phyloP scores from a whole-genome alignment of 1,140 invertebrate species.

The Myzus persicae region DNA sequence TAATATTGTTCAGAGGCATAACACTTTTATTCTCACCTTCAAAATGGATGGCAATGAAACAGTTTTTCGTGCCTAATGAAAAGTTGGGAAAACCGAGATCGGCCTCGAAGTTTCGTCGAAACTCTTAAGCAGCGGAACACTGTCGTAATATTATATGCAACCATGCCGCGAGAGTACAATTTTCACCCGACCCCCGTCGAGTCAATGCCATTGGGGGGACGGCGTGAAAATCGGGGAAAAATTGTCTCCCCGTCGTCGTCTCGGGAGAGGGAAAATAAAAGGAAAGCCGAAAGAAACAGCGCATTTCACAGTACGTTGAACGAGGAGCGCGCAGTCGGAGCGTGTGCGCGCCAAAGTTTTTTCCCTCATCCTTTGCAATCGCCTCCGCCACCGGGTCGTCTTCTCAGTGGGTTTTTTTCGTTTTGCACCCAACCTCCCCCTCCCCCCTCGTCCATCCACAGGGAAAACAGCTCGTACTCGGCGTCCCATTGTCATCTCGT shows the following conservation, averaged over 20 bases:
- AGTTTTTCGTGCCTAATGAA: no score
- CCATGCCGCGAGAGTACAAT: no score
- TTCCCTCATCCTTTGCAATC: not conserved
- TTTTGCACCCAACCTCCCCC: not conserved
- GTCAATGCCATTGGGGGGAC: no score
- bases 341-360: not conserved
- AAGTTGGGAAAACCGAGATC: no score
- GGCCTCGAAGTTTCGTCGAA: no score
- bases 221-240: not conserved
- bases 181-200: no score
- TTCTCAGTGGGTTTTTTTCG: not conserved
- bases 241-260: not conserved
- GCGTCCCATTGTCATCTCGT: not conserved
- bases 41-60: no score
- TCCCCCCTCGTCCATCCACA: not conserved
- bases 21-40: no score
- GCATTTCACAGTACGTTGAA: not conserved
- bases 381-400: not conserved
- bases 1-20: no score
- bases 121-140: no score
- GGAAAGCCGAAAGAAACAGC: not conserved
- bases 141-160: no score
- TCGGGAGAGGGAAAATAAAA: not conserved
- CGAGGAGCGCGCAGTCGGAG: not conserved
- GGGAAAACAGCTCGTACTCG: not conserved